phyloP scores from a whole-genome alignment of 2,113 vertebrate species.

The Aramus guarauna region DNA sequence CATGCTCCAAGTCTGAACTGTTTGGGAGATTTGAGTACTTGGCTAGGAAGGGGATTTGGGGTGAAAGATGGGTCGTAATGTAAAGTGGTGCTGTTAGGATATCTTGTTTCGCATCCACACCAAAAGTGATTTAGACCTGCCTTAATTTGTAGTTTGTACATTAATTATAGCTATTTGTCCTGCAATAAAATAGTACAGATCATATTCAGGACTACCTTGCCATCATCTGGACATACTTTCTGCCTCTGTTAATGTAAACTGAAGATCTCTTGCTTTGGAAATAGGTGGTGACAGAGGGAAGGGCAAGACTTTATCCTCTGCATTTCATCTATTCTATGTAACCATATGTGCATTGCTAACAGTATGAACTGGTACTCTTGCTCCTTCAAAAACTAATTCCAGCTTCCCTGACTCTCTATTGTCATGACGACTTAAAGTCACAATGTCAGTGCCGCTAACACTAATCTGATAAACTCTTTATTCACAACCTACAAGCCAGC shows the following conservation, averaged over 20 bases:
- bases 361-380: neutral
- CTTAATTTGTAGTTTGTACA: neutral
- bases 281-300: neutral
- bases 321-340: neutral
- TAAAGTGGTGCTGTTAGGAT: neutral
- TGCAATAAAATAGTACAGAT: neutral
- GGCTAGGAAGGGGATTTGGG: neutral
- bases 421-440: neutral
- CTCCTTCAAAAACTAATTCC: neutral
- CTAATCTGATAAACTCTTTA: neutral
- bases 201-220: neutral
- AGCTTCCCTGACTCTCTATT: neutral
- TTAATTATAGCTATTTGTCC: neutral
- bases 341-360: neutral
- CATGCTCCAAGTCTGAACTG: accelerated
- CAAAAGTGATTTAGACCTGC: neutral
- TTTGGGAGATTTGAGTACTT: neutral
- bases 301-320: neutral
- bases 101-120: neutral
- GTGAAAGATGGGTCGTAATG: neutral
- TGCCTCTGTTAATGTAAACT: neutral
- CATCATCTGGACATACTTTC: neutral
- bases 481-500: neutral
- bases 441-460: neutral
- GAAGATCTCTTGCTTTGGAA: neutral